A percentile compares a stretch with the other conserved stretches of the same genome.
Evolutionary conservation across 2,113 vertebrate species (phyloP).

Genomic region (Cariama cristata): DNA sequence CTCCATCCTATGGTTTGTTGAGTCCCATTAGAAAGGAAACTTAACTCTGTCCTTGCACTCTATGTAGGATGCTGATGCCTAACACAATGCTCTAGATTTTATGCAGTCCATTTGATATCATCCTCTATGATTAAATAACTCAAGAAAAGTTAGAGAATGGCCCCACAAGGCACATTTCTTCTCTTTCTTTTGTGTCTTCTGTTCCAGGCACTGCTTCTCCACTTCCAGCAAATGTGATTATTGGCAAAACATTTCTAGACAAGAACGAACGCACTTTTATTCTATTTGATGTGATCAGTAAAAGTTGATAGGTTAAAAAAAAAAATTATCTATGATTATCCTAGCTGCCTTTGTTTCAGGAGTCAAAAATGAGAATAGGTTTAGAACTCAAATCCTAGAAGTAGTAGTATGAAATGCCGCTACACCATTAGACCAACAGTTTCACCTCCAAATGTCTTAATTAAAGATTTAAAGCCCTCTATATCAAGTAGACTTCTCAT

Average conservation of each 20-base stretch:
- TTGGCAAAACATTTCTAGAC: background rate
- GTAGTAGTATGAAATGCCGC: fast-evolving
- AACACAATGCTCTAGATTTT: background rate
- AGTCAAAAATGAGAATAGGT: background rate
- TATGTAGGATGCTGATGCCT: background rate
- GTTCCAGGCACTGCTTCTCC: background rate
- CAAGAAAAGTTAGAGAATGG: background rate
- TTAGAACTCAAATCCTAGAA: background rate
- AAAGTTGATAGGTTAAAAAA: background rate
- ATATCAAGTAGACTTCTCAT: background rate
- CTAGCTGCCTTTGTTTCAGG: background rate
- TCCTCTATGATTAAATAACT: background rate
- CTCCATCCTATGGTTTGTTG: background rate
- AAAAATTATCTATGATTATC: background rate
- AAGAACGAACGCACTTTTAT: background rate
- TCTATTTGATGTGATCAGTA: background rate
- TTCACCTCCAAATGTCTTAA: background rate
- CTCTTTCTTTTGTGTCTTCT: background rate
- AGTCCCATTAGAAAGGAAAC: background rate
- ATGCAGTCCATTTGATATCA: background rate
- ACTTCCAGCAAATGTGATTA: background rate
- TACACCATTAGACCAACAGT: background rate
- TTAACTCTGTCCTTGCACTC: background rate
- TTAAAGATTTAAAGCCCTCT: background rate
- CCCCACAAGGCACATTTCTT: background rate